Evolutionary conservation across 2,113 vertebrate genomes (phyloP), one percentile per base, ranked within the genome.

Genomic region (Pterophyllum scalare): DNA sequence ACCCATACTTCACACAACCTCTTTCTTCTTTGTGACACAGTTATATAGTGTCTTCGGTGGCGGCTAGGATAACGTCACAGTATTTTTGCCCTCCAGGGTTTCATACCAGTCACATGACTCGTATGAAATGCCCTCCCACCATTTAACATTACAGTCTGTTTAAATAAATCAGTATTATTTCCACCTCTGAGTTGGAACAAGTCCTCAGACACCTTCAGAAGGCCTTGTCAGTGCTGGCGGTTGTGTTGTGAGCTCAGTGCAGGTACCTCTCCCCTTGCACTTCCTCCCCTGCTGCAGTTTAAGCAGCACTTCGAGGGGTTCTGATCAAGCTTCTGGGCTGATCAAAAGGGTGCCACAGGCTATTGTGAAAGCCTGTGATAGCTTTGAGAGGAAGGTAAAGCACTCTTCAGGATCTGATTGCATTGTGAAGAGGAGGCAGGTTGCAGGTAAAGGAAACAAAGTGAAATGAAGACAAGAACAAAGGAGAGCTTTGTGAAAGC

Each of bases 281-380:
- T 60, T 33, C 35, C 56, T 75, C 56, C 70, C 72, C 79, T 78
- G 59, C 81, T 83, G 77, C 15, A 38, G 56, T 43, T 76, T n/a
- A 77, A 75, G 82, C 64, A 7, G 35, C 7, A 2, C 79, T 60
- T 31, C 2, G 9, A 81, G 88, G 84, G 80, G 74, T 88, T 88
- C 80, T 74, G 65, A 79, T 92, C 77, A 75, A 81, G 90, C 85
- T 79, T 57, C 72, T 59, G 77, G 59, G 74, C 74, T 87, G 86
- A 93, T 91, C 85, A 91, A 87, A 90, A 82, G 77, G 26, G 54
- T 9, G 33, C 88, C 40, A 56, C 0, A 1, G 77, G 87, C 87
- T 87, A 79, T 78, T 81, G 79, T 81, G 82, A 78, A 75, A 72
- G 49, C 59, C 81, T 89, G 78, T 84, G 84, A 87, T 88, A 85